phyloP scores from a whole-genome alignment of 1,140 invertebrate genomes.

The Bombus fervidus region DNA sequence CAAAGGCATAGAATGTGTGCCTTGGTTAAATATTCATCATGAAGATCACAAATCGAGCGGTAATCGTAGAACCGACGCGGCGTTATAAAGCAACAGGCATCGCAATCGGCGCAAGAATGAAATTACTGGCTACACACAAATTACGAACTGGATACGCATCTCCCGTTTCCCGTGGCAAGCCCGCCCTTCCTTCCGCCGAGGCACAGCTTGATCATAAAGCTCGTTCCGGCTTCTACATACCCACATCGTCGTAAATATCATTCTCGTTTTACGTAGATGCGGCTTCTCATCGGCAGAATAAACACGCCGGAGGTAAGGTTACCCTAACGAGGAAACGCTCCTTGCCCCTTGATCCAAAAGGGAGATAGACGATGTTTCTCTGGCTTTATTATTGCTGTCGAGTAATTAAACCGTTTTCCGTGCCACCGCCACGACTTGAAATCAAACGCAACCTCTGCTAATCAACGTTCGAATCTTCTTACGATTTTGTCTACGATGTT shows the following conservation, averaged over 20 bases:
- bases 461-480: neutral
- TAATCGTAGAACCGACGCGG: too few species aligned
- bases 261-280: constrained; percentile 68
- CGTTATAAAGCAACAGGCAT: constrained; percentile 43
- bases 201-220: constrained; percentile 67
- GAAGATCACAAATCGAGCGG: neutral
- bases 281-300: constrained; percentile 68
- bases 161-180: constrained; percentile 44
- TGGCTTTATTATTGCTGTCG: constrained; percentile 49
- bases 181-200: constrained; percentile 41
- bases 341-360: constrained; percentile 33
- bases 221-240: constrained; percentile 56
- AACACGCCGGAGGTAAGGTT: constrained; percentile 61
- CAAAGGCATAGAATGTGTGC: too few species aligned
- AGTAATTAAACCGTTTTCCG: constrained; percentile 53
- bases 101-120: constrained; percentile 48
- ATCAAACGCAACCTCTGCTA: neutral
- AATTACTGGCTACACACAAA: constrained; percentile 64
- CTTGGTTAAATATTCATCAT: too few species aligned
- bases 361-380: constrained; percentile 40
- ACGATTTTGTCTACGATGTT: neutral
- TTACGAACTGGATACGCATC: constrained; percentile 67
- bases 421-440: neutral
- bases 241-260: constrained; percentile 63
- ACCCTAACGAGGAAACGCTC: constrained; percentile 55